Percentiles rank a stretch among this genome's conserved stretches.
phyloP scores from a whole-genome alignment of 2,113 vertebrate species.

The Sapayoa aenigma region DNA sequence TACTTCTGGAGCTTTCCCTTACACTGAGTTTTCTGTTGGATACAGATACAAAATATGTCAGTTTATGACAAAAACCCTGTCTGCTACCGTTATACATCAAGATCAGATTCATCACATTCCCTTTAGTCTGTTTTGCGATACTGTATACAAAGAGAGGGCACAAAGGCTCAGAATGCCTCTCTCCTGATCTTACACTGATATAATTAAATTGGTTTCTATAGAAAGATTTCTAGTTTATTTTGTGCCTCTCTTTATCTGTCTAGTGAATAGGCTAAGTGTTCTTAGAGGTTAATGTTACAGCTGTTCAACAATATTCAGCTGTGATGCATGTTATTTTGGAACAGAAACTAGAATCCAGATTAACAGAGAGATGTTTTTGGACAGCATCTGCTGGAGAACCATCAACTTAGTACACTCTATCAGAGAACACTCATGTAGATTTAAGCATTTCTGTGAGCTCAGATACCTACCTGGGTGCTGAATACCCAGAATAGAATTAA shows the following conservation, averaged over 20 bases:
- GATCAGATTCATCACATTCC: not conserved
- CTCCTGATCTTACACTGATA: not conserved
- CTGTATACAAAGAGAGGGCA: accelerated
- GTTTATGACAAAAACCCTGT: not conserved
- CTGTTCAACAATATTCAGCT: not conserved
- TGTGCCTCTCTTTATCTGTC: not conserved
- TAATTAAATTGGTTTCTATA: not conserved
- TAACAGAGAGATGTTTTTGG: not conserved
- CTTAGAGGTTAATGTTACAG: not conserved
- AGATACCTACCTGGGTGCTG: not conserved
- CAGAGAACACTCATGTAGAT: not conserved
- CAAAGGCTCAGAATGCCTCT: not conserved
- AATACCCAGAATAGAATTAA: not conserved
- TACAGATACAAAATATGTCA: not conserved
- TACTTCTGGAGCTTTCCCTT: not conserved
- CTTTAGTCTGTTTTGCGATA: not conserved
- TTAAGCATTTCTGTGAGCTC: not conserved
- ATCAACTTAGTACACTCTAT: not conserved
- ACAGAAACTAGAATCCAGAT: not conserved
- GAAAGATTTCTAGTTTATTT: not conserved
- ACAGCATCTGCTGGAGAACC: not conserved
- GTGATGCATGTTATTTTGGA: not conserved
- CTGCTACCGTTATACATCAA: not conserved
- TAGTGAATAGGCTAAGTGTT: not conserved
- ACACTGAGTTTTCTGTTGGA: not conserved